A percentile compares a stretch with the other conserved stretches of the same genome.
Evolutionary conservation across 2,888 invertebrate genomes (phyloP).

Genomic region (Scaptomyza polygonia): DNA sequence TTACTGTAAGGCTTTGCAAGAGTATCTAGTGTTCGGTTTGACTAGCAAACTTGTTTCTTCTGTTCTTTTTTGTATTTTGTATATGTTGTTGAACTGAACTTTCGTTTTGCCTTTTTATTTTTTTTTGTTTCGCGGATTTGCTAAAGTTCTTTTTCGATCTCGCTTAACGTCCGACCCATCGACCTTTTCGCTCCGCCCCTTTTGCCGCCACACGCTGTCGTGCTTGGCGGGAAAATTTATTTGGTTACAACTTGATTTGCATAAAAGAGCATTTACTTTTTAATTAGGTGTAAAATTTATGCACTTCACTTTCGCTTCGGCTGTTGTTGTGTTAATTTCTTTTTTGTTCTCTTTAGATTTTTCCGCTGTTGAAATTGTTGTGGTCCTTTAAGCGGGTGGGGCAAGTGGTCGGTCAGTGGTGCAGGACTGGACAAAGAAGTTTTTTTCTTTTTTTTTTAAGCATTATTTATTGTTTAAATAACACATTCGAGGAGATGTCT

Average conservation of each 20-base stretch:
- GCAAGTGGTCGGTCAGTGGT: neutral
- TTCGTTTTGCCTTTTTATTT: constrained; percentile 25
- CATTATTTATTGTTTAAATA: constrained; percentile 19
- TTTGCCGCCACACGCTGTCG: neutral
- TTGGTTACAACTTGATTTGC: constrained; percentile 77
- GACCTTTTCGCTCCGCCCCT: neutral
- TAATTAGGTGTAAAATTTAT: constrained; percentile 80
- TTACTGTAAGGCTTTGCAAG: neutral
- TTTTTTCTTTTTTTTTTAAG: too few relatives aligned
- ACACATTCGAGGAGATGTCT: neutral
- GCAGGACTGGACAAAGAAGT: neutral
- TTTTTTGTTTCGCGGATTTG: constrained; percentile 31
- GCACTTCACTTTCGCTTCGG: constrained; percentile 70
- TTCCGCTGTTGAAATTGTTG: constrained; percentile 16
- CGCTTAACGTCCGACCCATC: constrained; percentile 7
- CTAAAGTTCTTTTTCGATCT: constrained; percentile 15
- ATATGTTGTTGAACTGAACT: constrained; percentile 34
- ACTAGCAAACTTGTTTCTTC: neutral
- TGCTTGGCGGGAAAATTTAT: constrained; percentile 65
- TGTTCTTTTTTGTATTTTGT: constrained; percentile 20
- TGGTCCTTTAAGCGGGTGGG: constrained; percentile 8
- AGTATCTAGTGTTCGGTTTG: neutral
- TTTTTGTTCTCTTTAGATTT: constrained; percentile 18
- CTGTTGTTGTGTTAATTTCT: constrained; percentile 16
- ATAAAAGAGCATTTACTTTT: constrained; percentile 79